Evolutionary conservation across 2,797 vertebrate species (phyloP).

Genomic region (Momotus momota): DNA sequence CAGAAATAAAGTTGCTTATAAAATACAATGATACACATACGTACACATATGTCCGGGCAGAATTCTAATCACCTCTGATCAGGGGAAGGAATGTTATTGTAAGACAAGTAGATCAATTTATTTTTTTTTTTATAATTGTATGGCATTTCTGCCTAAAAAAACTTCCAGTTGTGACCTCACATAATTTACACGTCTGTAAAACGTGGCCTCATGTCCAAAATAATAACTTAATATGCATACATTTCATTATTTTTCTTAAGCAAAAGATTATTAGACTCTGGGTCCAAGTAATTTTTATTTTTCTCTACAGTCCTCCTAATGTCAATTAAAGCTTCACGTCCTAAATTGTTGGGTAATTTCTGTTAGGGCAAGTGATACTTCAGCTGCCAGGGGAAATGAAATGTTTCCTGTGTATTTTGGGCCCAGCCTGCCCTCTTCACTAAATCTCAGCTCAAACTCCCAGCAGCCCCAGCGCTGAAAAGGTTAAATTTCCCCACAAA

Average conservation of each 20-base stretch:
- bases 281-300: not conserved
- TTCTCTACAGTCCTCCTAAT: not conserved
- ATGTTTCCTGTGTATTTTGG: not conserved
- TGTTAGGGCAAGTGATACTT: not conserved
- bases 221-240: not conserved
- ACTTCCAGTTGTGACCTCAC: not conserved
- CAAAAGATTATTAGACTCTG: not conserved
- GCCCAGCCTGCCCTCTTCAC: not conserved
- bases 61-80: not conserved
- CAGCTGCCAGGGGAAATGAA: not conserved
- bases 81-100: not conserved
- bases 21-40: rapidly evolving
- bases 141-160: not conserved
- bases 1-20: not conserved
- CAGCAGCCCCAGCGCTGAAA: not conserved
- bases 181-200: not conserved
- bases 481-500: not conserved
- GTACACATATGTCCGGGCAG: not conserved
- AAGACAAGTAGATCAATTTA: not conserved
- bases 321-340: not conserved
- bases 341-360: not conserved
- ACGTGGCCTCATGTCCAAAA: not conserved
- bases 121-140: not conserved
- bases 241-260: not conserved
- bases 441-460: not conserved